phyloP scores from a whole-genome alignment of 2,113 vertebrate genomes.

The Macrotis lagotis region DNA sequence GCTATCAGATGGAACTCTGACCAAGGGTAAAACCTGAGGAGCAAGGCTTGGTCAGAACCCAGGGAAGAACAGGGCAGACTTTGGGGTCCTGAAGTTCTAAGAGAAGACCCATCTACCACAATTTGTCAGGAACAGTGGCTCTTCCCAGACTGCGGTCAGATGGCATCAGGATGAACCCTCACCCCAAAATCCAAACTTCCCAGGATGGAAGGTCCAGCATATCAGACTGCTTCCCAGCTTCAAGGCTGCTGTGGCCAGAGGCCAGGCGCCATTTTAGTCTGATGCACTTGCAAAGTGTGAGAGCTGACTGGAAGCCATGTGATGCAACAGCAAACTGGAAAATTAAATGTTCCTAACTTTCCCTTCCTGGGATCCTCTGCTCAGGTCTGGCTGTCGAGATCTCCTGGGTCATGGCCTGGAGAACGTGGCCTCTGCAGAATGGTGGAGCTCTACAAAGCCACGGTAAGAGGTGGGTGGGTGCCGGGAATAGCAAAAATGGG shows the following conservation, averaged over 20 bases:
- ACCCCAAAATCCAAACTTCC: too few species aligned
- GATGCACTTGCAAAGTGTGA: not conserved
- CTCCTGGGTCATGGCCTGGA: conserved; percentile 20
- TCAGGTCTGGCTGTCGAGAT: conserved; percentile 18
- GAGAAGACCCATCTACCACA: not conserved
- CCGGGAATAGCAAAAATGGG: conserved; percentile 47
- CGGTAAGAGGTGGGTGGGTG: conserved; percentile 30
- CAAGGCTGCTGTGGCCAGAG: not conserved
- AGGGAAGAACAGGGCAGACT: too few species aligned
- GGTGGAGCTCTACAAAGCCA: conserved; percentile 8
- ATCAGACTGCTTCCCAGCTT: not conserved
- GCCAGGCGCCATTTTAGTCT: not conserved
- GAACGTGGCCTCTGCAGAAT: not conserved
- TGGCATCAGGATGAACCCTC: not conserved
- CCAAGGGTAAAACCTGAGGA: not conserved
- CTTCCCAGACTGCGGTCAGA: not conserved
- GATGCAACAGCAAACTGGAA: not conserved
- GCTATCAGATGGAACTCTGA: not conserved
- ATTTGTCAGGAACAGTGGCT: not conserved
- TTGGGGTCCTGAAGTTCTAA: not conserved
- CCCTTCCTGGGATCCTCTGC: not conserved
- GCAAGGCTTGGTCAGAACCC: not conserved
- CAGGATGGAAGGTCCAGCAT: not conserved
- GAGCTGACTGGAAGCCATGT: not conserved
- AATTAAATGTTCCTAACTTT: not conserved